Base-by-base conservation (phyloP, 2,113 vertebrate species). In the Synchiropus splendidus region DNA sequence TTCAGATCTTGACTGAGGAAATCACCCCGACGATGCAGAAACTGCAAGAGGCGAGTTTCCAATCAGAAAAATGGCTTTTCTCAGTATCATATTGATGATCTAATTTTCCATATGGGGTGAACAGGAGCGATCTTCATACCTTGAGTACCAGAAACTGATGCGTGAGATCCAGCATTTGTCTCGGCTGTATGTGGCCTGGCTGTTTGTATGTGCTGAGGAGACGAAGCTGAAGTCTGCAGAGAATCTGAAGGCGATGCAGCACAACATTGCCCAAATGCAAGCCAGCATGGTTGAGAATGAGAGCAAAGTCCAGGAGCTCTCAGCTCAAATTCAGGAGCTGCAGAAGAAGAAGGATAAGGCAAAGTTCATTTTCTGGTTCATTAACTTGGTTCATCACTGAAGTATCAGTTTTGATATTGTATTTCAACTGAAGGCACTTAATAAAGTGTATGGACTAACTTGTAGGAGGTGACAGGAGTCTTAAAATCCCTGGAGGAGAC, bases 11-110 rank as follows among this genome's bases (percentile, higher is more conserved):
- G 59, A 60, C 89, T 56, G 95, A 99, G 54, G 93, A 97, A 70
- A 97, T 99, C 67, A 89, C 81, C 51, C 94, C 95, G 64, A 88
- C 87, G 6, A 85, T 98, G 80, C 74, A 88, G 31, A 94, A 94
- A 74, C 76, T 99, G 41, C 94, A 85, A 79, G 85, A 98, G 89
- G 95, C 97, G 33, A 9, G 44, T 38, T 46, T 11, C 31, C 0
- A 18, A 8, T 15, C 9, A 38, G 11, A 39, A 18, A 39, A 41
- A 40, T 40, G 12, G 9, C 11, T 36, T 36, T 36, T 13, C 3
- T 36, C 12, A 14, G 6, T 12, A 3, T 14, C 14, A 36, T n/a
- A 12, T 12, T 35, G 9, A 35, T 13, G 34, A 12, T 5, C 12
- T 4, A 10, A 40, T 2, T 39, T 13, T 39, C 18, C 11, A 12